phyloP scores from a whole-genome alignment of 2,113 vertebrate species.

The Meriones unguiculatus region DNA sequence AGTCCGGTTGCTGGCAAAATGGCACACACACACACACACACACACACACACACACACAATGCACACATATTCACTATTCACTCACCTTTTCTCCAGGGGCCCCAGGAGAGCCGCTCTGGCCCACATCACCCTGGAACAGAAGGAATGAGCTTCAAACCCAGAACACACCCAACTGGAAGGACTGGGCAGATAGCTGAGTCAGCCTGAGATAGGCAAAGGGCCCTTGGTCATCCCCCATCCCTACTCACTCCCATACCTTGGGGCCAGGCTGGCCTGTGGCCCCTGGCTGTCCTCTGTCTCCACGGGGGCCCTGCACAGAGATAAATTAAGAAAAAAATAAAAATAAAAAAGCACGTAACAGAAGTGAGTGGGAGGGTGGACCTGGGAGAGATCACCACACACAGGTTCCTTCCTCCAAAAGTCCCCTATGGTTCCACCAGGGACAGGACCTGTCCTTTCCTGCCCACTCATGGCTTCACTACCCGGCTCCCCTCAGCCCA shows the following conservation, averaged over 20 bases:
- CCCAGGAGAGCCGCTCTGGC: conserved; percentile 92
- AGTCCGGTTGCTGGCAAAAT: neutral
- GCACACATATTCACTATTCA: neutral
- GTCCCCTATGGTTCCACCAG: neutral
- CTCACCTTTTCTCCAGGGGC: conserved; percentile 91
- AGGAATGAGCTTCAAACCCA: neutral
- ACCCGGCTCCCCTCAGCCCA: neutral
- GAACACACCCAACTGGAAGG: neutral
- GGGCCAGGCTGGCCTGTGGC: conserved; percentile 92
- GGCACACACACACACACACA: conserved; percentile 50
- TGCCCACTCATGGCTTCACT: fast-evolving
- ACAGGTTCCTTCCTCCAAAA: neutral
- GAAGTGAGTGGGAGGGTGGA: neutral
- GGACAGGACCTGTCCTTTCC: neutral
- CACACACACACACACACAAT: neutral
- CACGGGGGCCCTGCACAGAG: conserved; percentile 86
- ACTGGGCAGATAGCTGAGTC: fast-evolving
- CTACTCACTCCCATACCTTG: conserved; percentile 86
- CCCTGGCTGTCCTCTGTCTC: conserved; percentile 91
- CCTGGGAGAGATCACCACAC: no score
- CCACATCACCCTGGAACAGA: conserved; percentile 90
- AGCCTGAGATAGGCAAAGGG: neutral
- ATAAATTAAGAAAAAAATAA: neutral
- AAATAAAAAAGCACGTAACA: neutral
- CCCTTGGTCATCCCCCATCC: fast-evolving